Base-by-base conservation (phyloP, 2,113 vertebrate species). In the Lagopus muta region DNA sequence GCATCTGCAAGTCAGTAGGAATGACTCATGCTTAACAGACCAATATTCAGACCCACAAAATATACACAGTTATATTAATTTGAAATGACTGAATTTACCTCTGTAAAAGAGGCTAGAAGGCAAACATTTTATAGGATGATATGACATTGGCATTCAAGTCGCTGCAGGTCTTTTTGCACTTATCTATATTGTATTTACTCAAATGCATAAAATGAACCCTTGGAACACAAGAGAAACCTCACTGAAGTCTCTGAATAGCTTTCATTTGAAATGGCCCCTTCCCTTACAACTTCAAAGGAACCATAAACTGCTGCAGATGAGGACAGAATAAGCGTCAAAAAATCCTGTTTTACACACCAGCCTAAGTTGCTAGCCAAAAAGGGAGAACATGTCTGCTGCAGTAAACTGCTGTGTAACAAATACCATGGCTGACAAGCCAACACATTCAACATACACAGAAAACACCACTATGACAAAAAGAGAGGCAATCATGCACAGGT, bases 401-500 rank as follows among this genome's bases (percentile, higher is more conserved):
- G 84, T 66, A 34, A 95, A 88, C 69, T 71, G 81, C 88, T 93
- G 82, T 58, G 52, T 90, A 96, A 95, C 81, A 93, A 92, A 91
- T 73, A 95, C 87, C 94, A 97, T 92, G 94, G 97, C 96, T 88
- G 94, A 96, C 94, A 96, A 97, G 96, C 92, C 91, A 97, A 85
- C 95, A 97, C 84, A 94, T 97, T 78, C 92, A 96, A 96, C 27
- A 2, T 94, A 95, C 95, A 95, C 95, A 97, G 96, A 84, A 86
- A 97, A 97, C 95, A 87, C 72, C 77, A 94, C 95, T 94, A 93
- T 88, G 95, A 97, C 97, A 90, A 96, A 92, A 92, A 95, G 91
- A 94, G 92, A 97, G 89, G 87, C 96, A 97, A 96, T 93, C 97
- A 98, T 98, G 98, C 98, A 97, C 94, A 94, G 95, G 62, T 96